Conservation (phyloP, 2,113 vertebrate species). For the Ibidorhyncha struthersii region DNA sequence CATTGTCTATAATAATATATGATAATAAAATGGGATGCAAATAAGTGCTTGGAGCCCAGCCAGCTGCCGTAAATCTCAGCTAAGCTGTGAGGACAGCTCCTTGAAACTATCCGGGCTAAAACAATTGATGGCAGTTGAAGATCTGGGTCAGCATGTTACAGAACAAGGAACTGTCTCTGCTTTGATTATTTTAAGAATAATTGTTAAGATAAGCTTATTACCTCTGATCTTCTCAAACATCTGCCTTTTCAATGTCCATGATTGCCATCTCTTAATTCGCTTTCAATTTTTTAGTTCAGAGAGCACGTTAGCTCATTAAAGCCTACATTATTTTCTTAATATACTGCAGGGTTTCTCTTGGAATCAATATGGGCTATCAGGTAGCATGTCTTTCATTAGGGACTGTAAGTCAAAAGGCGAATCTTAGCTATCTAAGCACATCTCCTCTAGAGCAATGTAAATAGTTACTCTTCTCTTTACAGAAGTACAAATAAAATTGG, state of each 20-base stretch:
- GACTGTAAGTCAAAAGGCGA: background rate
- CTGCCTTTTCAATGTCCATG: background rate
- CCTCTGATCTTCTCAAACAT: slow-evolving; percentile 41
- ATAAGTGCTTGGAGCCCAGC: background rate
- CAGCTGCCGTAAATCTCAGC: slow-evolving; percentile 34
- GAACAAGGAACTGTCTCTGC: slow-evolving; percentile 22
- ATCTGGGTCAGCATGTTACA: slow-evolving; percentile 42
- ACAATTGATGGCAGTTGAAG: slow-evolving; percentile 9
- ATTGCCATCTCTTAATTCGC: slow-evolving; percentile 57
- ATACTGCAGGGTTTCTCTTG: slow-evolving; percentile 35
- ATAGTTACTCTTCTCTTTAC: background rate
- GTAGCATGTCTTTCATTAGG: slow-evolving; percentile 39
- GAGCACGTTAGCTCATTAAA: slow-evolving; percentile 58
- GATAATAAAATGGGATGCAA: background rate
- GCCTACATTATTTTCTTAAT: slow-evolving; percentile 55
- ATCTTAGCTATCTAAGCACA: background rate
- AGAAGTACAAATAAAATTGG: background rate
- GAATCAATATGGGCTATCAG: slow-evolving; percentile 39
- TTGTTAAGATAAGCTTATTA: slow-evolving; percentile 58
- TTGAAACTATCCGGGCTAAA: slow-evolving; percentile 29
- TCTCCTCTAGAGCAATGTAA: background rate
- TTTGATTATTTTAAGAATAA: slow-evolving; percentile 46
- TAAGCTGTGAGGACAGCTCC: slow-evolving; percentile 2
- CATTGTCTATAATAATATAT: background rate
- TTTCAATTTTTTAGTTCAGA: slow-evolving; percentile 68